Percentiles rank a stretch among this genome's conserved stretches.
Evolutionary conservation across 35 echinoderm and acorn worm species (phyloP).

Genomic region (Lytechinus variegatus): DNA sequence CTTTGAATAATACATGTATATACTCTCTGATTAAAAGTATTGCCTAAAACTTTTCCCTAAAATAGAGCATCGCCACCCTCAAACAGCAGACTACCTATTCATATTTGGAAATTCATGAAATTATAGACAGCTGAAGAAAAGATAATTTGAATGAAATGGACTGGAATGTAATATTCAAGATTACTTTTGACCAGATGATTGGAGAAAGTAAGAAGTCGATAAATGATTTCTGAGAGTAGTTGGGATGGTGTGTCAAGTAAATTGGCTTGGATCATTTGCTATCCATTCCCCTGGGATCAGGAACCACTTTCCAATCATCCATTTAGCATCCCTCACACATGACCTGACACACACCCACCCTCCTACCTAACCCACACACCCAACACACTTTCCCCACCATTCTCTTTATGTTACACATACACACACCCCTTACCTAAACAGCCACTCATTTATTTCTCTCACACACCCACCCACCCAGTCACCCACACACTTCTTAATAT

Average conservation of each 20-base stretch:
- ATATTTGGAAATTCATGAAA: not conserved
- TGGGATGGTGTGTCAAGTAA: not conserved
- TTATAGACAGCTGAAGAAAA: not conserved
- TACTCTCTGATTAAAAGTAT: not conserved
- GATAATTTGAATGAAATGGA: not conserved
- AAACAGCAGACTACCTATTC: not conserved
- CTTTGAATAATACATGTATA: not conserved
- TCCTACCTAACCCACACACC: too few relatives aligned
- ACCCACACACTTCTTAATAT: too few relatives aligned
- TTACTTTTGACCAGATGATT: not conserved
- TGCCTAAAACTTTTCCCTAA: not conserved
- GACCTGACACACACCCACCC: not conserved
- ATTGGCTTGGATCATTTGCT: slow-evolving; percentile 14
- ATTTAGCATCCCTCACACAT: not conserved
- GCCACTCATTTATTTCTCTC: too few relatives aligned
- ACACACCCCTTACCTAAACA: too few relatives aligned
- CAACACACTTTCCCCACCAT: too few relatives aligned
- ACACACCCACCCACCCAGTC: too few relatives aligned
- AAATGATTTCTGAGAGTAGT: not conserved
- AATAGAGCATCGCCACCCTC: not conserved
- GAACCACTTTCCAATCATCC: not conserved
- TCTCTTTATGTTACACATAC: too few relatives aligned
- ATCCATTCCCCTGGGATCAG: not conserved
- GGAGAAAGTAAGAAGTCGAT: not conserved
- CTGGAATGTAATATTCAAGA: not conserved